Evolutionary conservation across 2,797 vertebrate genomes (phyloP).

Genomic region (Botia almorhae): DNA sequence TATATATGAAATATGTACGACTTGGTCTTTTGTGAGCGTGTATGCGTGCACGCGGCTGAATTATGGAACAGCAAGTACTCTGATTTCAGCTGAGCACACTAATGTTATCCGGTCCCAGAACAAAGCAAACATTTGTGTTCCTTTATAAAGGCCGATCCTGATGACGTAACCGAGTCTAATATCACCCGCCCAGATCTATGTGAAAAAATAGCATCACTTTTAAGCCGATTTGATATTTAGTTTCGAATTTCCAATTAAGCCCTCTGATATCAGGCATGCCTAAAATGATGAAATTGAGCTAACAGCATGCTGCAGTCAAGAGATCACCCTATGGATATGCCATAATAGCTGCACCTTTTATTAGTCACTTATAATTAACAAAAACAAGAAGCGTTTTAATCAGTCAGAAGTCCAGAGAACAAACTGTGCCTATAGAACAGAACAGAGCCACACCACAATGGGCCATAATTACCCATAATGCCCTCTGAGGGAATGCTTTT

Average conservation of each 20-base stretch:
- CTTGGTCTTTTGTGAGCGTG: not conserved
- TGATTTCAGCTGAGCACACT: conserved; percentile 71
- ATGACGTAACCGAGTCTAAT: conserved; percentile 59
- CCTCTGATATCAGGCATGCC: conserved; percentile 56
- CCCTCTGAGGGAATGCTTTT: not conserved
- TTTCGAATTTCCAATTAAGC: conserved; percentile 63
- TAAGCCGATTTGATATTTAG: conserved; percentile 65
- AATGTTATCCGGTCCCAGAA: conserved; percentile 71
- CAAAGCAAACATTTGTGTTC: conserved; percentile 70
- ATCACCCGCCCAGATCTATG: conserved; percentile 58
- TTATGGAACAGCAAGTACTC: conserved; percentile 43
- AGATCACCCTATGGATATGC: conserved; percentile 58
- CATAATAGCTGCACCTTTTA: conserved; percentile 59
- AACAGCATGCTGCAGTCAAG: conserved; percentile 44
- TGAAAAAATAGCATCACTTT: conserved; percentile 63
- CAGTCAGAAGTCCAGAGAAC: conserved; percentile 22
- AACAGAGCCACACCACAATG: conserved; percentile 39
- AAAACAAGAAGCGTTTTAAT: conserved; percentile 52
- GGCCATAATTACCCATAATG: conserved; percentile 30
- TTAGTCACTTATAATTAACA: conserved; percentile 60
- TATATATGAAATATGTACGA: conserved; percentile 6
- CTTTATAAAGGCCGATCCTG: conserved; percentile 68
- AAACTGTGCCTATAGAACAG: conserved; percentile 39
- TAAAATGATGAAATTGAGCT: conserved; percentile 58
- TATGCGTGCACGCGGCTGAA: conserved; percentile 3